Evolutionary conservation across 2,888 invertebrate species (phyloP).

Genomic region (Drosophila ustulata): DNA sequence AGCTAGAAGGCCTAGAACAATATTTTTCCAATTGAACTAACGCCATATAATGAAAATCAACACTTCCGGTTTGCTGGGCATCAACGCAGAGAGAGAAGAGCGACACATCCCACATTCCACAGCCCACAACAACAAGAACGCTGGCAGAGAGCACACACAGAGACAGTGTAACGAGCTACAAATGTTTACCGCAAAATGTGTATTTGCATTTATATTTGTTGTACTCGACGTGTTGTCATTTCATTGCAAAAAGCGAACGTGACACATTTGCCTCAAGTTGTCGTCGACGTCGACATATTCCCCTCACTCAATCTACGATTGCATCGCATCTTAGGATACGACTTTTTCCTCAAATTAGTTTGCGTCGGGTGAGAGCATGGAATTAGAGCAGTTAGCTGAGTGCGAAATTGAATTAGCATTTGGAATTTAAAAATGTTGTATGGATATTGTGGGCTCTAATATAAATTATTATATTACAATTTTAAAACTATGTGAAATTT

Average conservation of each 20-base stretch:
- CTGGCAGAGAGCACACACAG: constrained; percentile 7
- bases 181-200: constrained; percentile 73
- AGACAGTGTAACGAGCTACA: constrained; percentile 67
- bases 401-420: background rate
- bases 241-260: constrained; percentile 67
- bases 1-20: constrained; percentile 35
- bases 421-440: background rate
- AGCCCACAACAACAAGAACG: constrained; percentile 22
- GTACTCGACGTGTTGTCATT: constrained; percentile 55
- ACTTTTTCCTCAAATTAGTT: background rate
- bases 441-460: too few species aligned
- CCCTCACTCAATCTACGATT: constrained; percentile 21
- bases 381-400: background rate
- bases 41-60: constrained; percentile 74
- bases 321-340: constrained; percentile 1
- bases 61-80: constrained; percentile 67
- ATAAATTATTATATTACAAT: too few species aligned
- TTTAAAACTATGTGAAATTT: too few species aligned
- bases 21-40: constrained; percentile 73
- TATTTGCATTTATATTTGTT: constrained; percentile 73
- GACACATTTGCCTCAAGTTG: constrained; percentile 61
- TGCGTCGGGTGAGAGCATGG: too few species aligned
- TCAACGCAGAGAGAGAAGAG: constrained; percentile 32
- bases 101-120: constrained; percentile 24
- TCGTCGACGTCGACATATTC: constrained; percentile 13